Base-by-base conservation (phyloP, 2,888 invertebrate species). In the Nysson spinosus region DNA sequence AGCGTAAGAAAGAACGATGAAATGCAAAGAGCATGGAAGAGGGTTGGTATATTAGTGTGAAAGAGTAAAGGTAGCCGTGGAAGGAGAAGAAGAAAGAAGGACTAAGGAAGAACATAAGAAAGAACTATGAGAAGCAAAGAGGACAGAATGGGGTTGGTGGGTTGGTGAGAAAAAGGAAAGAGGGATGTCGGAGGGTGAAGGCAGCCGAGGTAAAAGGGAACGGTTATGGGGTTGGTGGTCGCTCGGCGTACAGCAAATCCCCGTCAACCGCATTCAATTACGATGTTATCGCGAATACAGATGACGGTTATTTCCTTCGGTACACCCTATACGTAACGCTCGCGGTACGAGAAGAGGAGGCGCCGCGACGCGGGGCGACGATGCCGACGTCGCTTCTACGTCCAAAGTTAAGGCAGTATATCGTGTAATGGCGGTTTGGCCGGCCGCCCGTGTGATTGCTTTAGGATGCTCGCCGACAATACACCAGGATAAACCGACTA, bases 231-330 rank as follows among this genome's bases (percentile, higher is more conserved):
- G 44, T 67, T 61, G 74, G 72, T 69, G 77, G 77, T 68, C 78
- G 78, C 62, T 62, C 55, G 76, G 72, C 75, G 76, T 74, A 78
- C 73, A 79, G 83, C 86, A 85, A 85, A 86, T 86, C 85, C 87
- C 86, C 86, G 86, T 87, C 86, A 86, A 86, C 87, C 87, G 84
- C 87, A 87, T 87, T 87, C 87, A 87, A 87, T 87, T 86, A 87
- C 87, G 87, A 87, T 87, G 85, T 86, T 87, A 87, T 87, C 87
- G 85, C 86, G 87, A 85, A 87, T 87, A 87, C 85, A 86, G 87
- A 87, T 87, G 87, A 87, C 87, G 86, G 87, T 86, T 87, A 87
- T 87, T 87, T 87, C 87, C 87, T 87, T 85, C 84, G 86, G 86
- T 86, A 87, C 86, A 87, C 86, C 87, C 87, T 85, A 85, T 85